Conservation (phyloP, 2,113 vertebrate genomes). For the Bubo bubo region DNA sequence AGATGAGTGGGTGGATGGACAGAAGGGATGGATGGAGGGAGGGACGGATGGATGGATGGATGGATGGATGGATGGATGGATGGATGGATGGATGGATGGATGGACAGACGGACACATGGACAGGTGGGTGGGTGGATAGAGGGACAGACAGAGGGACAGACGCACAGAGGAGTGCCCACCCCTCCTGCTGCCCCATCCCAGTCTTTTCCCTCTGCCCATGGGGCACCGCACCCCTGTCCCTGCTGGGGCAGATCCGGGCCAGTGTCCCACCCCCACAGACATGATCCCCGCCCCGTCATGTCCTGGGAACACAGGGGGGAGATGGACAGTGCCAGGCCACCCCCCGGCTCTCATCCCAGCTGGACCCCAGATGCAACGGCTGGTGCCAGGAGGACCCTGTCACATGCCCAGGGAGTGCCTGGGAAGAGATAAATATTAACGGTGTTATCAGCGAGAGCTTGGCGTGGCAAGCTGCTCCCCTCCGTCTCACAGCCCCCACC, state of each 20-base stretch:
- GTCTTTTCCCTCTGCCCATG: not conserved
- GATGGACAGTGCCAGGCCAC: not conserved
- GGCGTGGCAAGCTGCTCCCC: not conserved
- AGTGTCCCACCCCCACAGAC: not conserved
- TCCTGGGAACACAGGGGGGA: rapidly evolving
- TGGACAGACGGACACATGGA: not conserved
- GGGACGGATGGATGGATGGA: rapidly evolving
- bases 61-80: rapidly evolving
- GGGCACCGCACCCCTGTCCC: not conserved
- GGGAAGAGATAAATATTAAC: not conserved
- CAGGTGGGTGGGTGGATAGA: too few relatives aligned
- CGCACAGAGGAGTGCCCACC: not conserved
- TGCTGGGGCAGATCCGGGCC: not conserved
- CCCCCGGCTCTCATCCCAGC: not conserved
- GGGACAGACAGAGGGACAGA: not conserved
- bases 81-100: rapidly evolving
- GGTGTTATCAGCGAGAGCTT: not conserved
- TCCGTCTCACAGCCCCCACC: not conserved
- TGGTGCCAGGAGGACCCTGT: not conserved
- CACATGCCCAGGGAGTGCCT: rapidly evolving
- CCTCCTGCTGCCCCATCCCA: not conserved
- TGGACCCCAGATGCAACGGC: too few relatives aligned
- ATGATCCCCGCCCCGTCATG: rapidly evolving
- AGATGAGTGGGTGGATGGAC: too few relatives aligned
- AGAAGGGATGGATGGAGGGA: too few relatives aligned